Evolutionary conservation across 2,888 invertebrate species (phyloP).

Genomic region (Sisyra nigra): DNA sequence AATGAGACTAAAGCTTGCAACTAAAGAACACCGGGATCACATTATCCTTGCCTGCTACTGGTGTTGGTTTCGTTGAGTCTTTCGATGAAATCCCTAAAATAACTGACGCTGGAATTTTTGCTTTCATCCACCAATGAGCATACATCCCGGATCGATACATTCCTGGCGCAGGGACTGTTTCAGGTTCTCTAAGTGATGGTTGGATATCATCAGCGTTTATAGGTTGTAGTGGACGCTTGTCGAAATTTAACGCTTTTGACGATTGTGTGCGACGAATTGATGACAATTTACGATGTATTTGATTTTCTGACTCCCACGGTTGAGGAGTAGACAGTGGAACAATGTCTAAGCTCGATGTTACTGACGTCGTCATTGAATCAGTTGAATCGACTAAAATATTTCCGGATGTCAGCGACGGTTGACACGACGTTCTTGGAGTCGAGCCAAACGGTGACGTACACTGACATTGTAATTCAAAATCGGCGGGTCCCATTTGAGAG

Average conservation of each 20-base stretch:
- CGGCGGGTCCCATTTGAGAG: conserved; percentile 27
- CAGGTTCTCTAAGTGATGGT: conserved; percentile 22
- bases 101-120: conserved; percentile 53
- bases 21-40: not conserved
- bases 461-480: conserved; percentile 52
- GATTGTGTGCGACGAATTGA: conserved; percentile 15
- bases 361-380: conserved; percentile 33
- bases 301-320: conserved; percentile 27
- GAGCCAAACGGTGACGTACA: conserved; percentile 60
- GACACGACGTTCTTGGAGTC: conserved; percentile 49
- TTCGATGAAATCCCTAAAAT: conserved; percentile 26
- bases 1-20: not conserved
- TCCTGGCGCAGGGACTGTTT: conserved; percentile 24
- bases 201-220: conserved; percentile 13
- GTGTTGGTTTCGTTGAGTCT: conserved; percentile 10
- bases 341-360: conserved; percentile 32
- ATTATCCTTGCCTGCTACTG: conserved; percentile 28
- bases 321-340: conserved; percentile 26
- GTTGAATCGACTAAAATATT: conserved; percentile 32
- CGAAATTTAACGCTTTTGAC: conserved; percentile 22
- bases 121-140: conserved; percentile 89
- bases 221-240: conserved; percentile 20
- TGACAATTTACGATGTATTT: conserved; percentile 33
- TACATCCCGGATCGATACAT: conserved; percentile 72
- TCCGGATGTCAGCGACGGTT: conserved; percentile 38